These are phyloP conservation scores for Harpegnathos saltator DNA, from an alignment of 1,140 invertebrate species.

Conservation along the genomic window DNA sequence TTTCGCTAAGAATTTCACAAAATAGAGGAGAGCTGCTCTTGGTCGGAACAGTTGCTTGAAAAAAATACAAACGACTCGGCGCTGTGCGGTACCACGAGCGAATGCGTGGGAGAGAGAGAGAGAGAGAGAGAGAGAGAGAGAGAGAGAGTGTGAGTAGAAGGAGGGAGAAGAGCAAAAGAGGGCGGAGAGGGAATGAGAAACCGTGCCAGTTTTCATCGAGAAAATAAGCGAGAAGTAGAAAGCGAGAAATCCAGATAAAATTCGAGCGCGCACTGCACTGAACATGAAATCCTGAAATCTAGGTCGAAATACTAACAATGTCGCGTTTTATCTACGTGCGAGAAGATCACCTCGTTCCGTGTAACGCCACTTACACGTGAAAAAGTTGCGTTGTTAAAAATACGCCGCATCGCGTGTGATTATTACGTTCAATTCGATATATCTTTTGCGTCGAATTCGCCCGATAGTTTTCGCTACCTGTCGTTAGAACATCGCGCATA, in stretches of 20 bases:
- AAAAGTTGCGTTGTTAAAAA: too few species aligned
- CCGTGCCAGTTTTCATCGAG: background rate
- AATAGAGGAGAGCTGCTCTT: slow-evolving; percentile 50
- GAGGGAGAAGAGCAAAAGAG: background rate
- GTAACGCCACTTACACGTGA: too few species aligned
- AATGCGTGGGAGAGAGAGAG: slow-evolving; percentile 4
- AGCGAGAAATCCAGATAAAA: slow-evolving; percentile 51
- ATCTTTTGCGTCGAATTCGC: too few species aligned
- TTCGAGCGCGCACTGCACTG: slow-evolving; percentile 25
- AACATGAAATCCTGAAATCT: slow-evolving; percentile 13
- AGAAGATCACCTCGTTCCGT: background rate
- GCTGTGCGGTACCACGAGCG: slow-evolving; percentile 33
- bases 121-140: background rate
- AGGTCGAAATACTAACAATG: background rate
- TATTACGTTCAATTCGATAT: too few species aligned
- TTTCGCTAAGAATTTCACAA: slow-evolving; percentile 58
- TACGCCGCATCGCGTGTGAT: too few species aligned
- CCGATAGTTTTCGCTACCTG: too few species aligned
- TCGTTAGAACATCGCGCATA: too few species aligned
- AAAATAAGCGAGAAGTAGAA: slow-evolving; percentile 50
- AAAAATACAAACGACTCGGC: slow-evolving; percentile 50
- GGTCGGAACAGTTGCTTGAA: slow-evolving; percentile 51
- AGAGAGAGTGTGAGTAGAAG: background rate
- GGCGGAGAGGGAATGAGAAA: too few species aligned
- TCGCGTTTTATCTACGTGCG: too few species aligned